phyloP scores from a whole-genome alignment of 2,888 invertebrate species.

The Luperina testacea region DNA sequence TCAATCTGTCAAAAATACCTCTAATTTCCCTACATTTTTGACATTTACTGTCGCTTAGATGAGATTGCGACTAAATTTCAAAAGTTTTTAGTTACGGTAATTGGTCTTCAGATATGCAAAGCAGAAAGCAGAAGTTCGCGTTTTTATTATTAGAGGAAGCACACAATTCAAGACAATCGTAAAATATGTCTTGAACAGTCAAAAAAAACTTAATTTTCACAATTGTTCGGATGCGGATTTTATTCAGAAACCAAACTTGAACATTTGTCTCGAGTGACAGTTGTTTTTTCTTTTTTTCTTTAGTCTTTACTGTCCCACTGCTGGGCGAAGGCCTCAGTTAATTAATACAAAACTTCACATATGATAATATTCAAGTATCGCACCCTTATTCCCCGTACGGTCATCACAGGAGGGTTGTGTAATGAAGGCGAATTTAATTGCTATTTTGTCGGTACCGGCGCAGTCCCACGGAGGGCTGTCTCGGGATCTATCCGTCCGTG shows the following conservation, averaged over 20 bases:
- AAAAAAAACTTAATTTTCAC: not conserved
- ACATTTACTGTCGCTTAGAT: not conserved
- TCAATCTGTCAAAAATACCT: not conserved
- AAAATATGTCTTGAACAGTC: not conserved
- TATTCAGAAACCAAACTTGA: not conserved
- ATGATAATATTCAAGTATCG: slow-evolving; percentile 35
- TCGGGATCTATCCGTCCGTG: slow-evolving; percentile 26
- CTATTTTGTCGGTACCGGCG: slow-evolving; percentile 78
- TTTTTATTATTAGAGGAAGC: not conserved
- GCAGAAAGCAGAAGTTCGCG: not conserved
- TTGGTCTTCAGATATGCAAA: not conserved
- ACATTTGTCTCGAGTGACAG: not conserved
- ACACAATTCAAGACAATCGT: not conserved
- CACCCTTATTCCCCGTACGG: slow-evolving; percentile 71
- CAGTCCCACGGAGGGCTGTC: slow-evolving; percentile 46
- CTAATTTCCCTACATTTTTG: not conserved
- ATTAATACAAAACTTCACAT: not conserved
- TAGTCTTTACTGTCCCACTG: too few species aligned
- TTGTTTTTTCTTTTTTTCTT: too few species aligned
- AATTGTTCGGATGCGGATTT: not conserved
- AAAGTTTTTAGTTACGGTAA: not conserved
- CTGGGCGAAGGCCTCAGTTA: not conserved
- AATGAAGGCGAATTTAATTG: slow-evolving; percentile 87
- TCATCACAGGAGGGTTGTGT: slow-evolving; percentile 74
- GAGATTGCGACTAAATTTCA: not conserved